phyloP scores from a whole-genome alignment of 2,797 vertebrate species.

The Tolypeutes matacus region DNA sequence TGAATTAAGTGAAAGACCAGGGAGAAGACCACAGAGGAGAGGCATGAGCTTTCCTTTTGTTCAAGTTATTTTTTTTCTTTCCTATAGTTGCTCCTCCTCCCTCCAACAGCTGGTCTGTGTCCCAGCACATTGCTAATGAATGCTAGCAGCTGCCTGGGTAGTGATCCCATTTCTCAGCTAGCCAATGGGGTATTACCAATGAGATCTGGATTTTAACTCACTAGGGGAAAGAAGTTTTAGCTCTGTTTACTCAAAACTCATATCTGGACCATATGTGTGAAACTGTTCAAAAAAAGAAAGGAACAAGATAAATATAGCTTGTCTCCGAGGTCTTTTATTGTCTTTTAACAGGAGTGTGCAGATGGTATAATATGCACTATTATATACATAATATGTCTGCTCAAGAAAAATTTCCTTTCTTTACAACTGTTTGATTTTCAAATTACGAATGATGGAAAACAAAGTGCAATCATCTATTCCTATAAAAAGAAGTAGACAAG shows the following conservation, averaged over 20 bases:
- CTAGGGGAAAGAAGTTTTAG: slow-evolving; percentile 6
- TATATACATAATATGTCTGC: slow-evolving; percentile 29
- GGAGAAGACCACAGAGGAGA: background rate
- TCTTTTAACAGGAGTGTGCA: slow-evolving; percentile 46
- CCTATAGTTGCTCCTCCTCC: background rate
- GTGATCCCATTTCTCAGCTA: slow-evolving; percentile 60
- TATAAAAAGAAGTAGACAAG: background rate
- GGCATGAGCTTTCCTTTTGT: background rate
- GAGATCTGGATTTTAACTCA: slow-evolving; percentile 18
- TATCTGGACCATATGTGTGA: background rate
- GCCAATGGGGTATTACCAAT: background rate
- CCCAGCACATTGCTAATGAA: slow-evolving; percentile 49
- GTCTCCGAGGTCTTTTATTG: slow-evolving; percentile 28
- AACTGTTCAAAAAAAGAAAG: background rate
- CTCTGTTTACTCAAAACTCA: slow-evolving; percentile 17
- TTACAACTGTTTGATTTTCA: slow-evolving; percentile 62
- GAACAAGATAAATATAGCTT: slow-evolving; percentile 46
- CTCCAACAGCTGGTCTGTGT: background rate
- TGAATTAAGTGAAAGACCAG: slow-evolving; percentile 54
- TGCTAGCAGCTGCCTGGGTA: slow-evolving; percentile 9
- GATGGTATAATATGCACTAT: background rate
- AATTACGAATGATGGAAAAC: slow-evolving; percentile 72
- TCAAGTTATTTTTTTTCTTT: background rate
- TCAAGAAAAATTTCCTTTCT: slow-evolving; percentile 46
- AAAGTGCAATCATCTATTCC: background rate